Evolutionary conservation across 1,140 invertebrate genomes (phyloP).

Genomic region (Sycophila sp.): DNA sequence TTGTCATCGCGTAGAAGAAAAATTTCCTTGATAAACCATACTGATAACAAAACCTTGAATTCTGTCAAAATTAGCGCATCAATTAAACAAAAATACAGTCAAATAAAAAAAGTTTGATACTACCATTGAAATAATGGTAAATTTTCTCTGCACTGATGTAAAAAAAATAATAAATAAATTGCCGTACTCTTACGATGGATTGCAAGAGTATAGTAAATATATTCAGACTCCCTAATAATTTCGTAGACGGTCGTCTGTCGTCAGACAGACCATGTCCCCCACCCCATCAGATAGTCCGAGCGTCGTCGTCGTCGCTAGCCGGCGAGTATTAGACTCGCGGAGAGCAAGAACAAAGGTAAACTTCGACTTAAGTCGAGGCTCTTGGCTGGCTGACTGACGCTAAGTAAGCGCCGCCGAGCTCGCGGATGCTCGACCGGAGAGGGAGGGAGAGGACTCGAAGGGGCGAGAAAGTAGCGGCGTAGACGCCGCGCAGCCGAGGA

Average conservation of each 20-base stretch:
- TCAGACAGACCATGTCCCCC: not conserved
- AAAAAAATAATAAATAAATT: too few species aligned
- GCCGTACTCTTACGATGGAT: too few species aligned
- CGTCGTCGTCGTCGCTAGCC: conserved; percentile 34
- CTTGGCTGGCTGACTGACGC: conserved; percentile 43
- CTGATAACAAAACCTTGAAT: too few species aligned
- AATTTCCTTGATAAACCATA: too few species aligned
- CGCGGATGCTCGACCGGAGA: too few species aligned
- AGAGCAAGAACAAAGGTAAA: conserved; percentile 58
- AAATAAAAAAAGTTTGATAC: too few species aligned
- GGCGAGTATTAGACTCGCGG: conserved; percentile 48
- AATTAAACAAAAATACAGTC: too few species aligned
- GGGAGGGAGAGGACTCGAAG: not conserved
- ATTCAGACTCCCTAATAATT: conserved; percentile 5
- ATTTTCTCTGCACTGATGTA: too few species aligned
- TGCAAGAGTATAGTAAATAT: not conserved
- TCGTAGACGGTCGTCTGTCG: not conserved
- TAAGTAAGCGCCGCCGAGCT: conserved; percentile 43
- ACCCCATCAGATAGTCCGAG: not conserved
- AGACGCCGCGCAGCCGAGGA: conserved; percentile 30
- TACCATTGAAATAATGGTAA: too few species aligned
- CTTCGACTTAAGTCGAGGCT: conserved; percentile 53
- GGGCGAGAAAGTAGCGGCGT: conserved; percentile 31
- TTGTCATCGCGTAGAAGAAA: too few species aligned
- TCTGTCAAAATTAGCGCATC: too few species aligned